Base-by-base conservation (phyloP, 1,140 invertebrate species). In the Pygmarrhopalites habei region DNA sequence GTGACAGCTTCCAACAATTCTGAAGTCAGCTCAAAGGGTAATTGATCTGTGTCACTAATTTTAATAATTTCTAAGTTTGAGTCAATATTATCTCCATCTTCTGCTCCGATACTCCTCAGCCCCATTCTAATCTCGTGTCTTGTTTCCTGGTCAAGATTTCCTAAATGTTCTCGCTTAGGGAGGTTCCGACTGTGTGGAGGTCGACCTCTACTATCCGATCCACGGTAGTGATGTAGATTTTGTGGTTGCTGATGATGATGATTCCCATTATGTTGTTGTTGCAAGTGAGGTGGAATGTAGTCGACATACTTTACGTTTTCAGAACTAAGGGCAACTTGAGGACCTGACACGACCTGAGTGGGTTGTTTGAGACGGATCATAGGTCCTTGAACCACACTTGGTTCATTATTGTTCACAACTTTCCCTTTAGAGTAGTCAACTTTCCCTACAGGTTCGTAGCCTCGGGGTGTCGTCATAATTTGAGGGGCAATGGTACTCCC, bases 41-140 rank as follows among this genome's bases (percentile, higher is more conserved):
- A 26, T 7, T 29, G 25, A 26, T 15, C 10, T 26, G 49, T 28
- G 28, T 52, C 23, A 29, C 28, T 52, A n/a, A 28, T 52, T 52
- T 52, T 52, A 52, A 56, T 56, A 12, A 56, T 21, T 23, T 56
- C 29, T 39, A 56, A 56, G 19, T 10, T 56, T 35, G 53, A 21
- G 15, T 41, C 30, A 47, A 10, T 25, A 10, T 47, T n/a, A 21
- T 7, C 29, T 26, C 10, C 49, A 56, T 5, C 53, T 19, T 21
- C 35, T 25, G n/a, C n/a, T 14, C 49, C 49, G 19, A 52, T 52
- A 23, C 53, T 56, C 23, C 35, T 32, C 53, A 56, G 53, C 12
- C 53, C 53, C 35, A 41, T 26, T 41, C 25, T 35, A 15, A 56
- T 35, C 29, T 35, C 32, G 32, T 7, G 32, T 35, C 32, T n/a